These are phyloP conservation scores for Trichonephila clavata DNA, from an alignment of 1,140 invertebrate species.

Conservation along the genomic window DNA sequence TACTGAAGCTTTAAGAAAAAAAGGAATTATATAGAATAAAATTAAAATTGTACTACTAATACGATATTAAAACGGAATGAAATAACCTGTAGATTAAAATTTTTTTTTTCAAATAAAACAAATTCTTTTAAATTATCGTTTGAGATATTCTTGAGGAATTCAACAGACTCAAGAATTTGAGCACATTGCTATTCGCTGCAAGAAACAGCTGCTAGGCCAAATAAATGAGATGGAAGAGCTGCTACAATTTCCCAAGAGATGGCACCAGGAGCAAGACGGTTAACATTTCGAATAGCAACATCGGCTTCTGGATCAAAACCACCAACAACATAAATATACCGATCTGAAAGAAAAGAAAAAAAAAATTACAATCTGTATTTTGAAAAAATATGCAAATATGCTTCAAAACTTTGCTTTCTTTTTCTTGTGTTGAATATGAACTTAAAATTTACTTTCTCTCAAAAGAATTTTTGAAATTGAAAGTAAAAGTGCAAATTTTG, in stretches of 20 bases:
- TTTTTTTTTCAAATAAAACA: no score
- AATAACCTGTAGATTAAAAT: no score
- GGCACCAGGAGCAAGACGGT: neutral
- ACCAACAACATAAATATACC: neutral
- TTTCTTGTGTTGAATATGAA: no score
- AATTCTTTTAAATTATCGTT: no score
- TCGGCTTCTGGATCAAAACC: constrained; percentile 27
- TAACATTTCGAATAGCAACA: neutral
- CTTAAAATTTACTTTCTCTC: no score
- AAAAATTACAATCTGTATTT: neutral
- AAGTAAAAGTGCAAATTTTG: no score
- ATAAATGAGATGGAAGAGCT: neutral
- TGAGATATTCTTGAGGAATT: no score
- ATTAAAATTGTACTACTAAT: no score
- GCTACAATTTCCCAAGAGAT: neutral
- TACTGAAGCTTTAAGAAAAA: no score
- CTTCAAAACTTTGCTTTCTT: neutral
- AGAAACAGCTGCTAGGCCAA: neutral
- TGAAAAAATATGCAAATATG: neutral
- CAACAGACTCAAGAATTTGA: neutral
- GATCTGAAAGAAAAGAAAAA: neutral
- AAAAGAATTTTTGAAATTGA: no score
- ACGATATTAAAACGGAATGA: no score
- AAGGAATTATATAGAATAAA: no score
- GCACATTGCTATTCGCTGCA: neutral